Evolutionary conservation across 1,140 invertebrate species (phyloP).

Genomic region (Aphelenchoides fujianensis): DNA sequence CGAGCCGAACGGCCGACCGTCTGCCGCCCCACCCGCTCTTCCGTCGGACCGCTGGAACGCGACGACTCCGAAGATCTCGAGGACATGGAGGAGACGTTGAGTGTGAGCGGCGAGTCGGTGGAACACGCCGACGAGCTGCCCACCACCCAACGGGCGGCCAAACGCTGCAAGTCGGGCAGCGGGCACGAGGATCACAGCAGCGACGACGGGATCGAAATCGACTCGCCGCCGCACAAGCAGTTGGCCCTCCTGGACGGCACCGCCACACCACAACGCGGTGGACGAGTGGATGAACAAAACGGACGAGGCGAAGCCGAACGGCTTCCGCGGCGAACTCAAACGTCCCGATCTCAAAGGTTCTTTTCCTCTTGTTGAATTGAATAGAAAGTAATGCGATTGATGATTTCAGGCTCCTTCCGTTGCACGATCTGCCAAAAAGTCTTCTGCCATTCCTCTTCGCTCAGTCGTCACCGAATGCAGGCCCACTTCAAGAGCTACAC

Average conservation of each 20-base stretch:
- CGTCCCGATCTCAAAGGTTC: constrained; percentile 59
- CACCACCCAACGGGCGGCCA: background rate
- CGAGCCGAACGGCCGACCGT: background rate
- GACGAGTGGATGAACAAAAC: constrained; percentile 5
- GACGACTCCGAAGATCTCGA: background rate
- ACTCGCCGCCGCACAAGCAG: background rate
- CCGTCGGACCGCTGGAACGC: background rate
- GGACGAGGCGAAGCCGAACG: background rate
- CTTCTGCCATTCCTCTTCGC: constrained; percentile 61
- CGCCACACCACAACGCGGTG: background rate
- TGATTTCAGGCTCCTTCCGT: constrained; percentile 55
- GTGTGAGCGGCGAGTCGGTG: background rate
- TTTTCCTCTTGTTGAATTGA: constrained; percentile 17
- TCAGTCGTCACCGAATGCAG: constrained; percentile 61
- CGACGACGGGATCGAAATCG: background rate
- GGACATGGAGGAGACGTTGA: background rate
- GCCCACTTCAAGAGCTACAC: constrained; percentile 62
- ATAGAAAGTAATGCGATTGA: background rate
- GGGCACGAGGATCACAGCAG: background rate
- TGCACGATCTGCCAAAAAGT: constrained; percentile 60
- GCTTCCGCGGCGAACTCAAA: constrained; percentile 55
- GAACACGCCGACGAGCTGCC: background rate
- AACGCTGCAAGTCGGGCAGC: background rate
- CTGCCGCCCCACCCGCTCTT: background rate
- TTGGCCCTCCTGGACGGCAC: background rate